Conservation (phyloP, 1,140 invertebrate species). For the Papilio aristodemus region DNA sequence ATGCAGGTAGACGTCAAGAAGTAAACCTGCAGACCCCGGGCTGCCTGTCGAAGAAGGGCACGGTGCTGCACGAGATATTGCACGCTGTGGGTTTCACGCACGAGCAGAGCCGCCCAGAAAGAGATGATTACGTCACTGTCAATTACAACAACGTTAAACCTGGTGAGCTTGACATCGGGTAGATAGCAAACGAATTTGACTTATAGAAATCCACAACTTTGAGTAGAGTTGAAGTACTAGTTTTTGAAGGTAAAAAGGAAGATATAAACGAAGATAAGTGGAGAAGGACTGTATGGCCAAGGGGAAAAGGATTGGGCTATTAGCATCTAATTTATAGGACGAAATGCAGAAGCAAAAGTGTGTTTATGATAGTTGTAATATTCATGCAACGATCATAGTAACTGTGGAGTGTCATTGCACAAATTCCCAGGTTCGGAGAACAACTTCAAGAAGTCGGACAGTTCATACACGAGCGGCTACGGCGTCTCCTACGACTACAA, state of each 20-base stretch:
- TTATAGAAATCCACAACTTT: too few species aligned
- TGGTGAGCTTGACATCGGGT: constrained; percentile 64
- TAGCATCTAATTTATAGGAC: too few species aligned
- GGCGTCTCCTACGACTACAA: constrained; percentile 89
- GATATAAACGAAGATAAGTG: too few species aligned
- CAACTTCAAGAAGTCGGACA: constrained; percentile 86
- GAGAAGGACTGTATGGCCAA: too few species aligned
- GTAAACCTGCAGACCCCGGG: constrained; percentile 88
- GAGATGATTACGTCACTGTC: constrained; percentile 88
- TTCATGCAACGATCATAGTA: too few species aligned
- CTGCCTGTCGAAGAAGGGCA: constrained; percentile 87
- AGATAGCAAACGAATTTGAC: too few species aligned
- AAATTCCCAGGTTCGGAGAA: constrained; percentile 80
- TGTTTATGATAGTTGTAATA: too few species aligned
- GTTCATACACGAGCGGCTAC: constrained; percentile 80
- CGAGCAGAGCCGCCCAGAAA: constrained; percentile 90
- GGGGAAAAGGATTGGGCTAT: too few species aligned
- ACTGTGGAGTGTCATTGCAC: too few species aligned
- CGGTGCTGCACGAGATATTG: constrained; percentile 92
- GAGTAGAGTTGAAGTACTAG: too few species aligned
- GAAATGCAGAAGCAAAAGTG: too few species aligned
- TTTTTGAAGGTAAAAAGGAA: too few species aligned
- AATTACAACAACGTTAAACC: constrained; percentile 87
- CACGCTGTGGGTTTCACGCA: constrained; percentile 93
- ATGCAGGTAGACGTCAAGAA: constrained; percentile 83